Evolutionary conservation across 2,113 vertebrate genomes (phyloP).

Genomic region (Macaca nemestrina): DNA sequence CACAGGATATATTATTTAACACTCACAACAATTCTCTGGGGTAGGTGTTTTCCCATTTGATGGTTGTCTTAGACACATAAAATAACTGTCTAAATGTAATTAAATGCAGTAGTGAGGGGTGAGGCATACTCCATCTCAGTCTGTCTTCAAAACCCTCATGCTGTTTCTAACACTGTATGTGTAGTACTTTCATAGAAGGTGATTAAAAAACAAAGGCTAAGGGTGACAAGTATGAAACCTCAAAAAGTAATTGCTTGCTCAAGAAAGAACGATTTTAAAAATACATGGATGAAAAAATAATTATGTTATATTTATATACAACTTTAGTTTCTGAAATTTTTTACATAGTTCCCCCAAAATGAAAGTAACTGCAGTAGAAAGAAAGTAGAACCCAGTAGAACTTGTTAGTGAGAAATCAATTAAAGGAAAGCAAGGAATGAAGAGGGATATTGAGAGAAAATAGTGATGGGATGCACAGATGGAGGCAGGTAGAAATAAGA

Average conservation of each 20-base stretch:
- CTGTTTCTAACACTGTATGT: background rate
- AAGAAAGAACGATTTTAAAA: background rate
- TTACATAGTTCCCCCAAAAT: background rate
- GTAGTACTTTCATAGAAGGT: background rate
- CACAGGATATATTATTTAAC: accelerated
- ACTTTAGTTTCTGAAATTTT: background rate
- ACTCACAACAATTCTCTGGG: background rate
- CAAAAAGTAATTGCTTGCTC: background rate
- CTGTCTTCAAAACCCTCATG: background rate
- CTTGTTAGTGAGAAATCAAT: background rate
- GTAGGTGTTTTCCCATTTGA: background rate
- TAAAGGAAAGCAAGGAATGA: background rate
- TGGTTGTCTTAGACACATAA: background rate
- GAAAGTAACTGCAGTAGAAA: background rate
- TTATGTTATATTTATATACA: background rate
- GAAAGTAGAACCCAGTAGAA: background rate
- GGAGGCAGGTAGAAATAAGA: background rate
- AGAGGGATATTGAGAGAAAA: background rate
- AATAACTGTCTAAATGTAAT: background rate
- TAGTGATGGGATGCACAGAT: background rate
- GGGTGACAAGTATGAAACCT: background rate
- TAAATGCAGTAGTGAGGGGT: background rate
- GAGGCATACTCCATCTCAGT: background rate
- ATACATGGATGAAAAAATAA: background rate
- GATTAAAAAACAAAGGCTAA: accelerated